Evolutionary conservation across 2,888 invertebrate genomes (phyloP), one percentile per base, ranked within the genome.

Genomic region (Rotaria socialis): DNA sequence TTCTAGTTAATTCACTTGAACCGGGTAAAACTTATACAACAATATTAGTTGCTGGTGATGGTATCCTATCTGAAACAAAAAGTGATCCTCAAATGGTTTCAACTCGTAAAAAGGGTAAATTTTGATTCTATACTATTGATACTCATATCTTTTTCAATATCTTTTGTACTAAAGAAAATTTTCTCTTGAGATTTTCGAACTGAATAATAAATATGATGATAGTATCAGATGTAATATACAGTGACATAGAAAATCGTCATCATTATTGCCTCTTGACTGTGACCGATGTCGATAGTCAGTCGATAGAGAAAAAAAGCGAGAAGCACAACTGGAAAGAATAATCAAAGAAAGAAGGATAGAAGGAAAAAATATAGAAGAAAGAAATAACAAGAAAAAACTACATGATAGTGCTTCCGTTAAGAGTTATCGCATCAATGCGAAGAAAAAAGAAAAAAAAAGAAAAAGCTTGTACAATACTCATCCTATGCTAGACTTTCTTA

Each of bases 321-420:
- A 67, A 35, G 35, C 14, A 67, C 67, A 67, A 67, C 27, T 67
- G 27, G 14, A 27, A 67, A 67, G 67, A 67, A 67, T 67, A 67
- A 67, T 67, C 67, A 67, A 67, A 67, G 67, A 27, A 67, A 67
- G 67, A 67, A 67, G 67, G 67, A 67, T 67, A 35, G 35, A 35
- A 27, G 67, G 5, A 22, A 56, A 56, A 56, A 24, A 52, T 52
- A 24, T 56, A 56, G 24, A 56, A 56, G 56, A 56, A 67, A 67
- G 67, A 67, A 67, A 5, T 11, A 35, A 67, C 35, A 67, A 35
- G 52, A 67, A 67, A 60, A 67, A 67, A 35, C 16, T 67, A 67
- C 27, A 67, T 67, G 14, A 67, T 67, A 67, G 35, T 67, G 67
- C 35, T 67, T 67, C 67, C 67, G 67, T 67, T 11, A 67, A 35